Evolutionary conservation across 1,140 invertebrate genomes (phyloP).

Genomic region (Carposina sasakii): DNA sequence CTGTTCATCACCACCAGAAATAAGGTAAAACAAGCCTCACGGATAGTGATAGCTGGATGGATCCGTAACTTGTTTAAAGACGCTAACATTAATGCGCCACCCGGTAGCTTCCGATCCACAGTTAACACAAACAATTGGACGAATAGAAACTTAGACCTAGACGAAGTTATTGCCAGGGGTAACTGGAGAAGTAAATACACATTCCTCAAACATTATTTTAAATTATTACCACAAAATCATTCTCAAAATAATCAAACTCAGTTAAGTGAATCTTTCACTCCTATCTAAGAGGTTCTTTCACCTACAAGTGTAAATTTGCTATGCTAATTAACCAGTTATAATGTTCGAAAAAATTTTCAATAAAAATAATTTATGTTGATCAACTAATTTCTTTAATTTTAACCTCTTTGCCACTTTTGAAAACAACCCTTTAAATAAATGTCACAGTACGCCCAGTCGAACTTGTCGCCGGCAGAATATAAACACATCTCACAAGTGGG

Average conservation of each 20-base stretch:
- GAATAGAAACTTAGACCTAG: conserved; percentile 12
- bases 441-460: no score
- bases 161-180: conserved; percentile 12
- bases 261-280: background rate
- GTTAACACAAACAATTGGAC: conserved; percentile 17
- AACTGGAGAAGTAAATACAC: conserved; percentile 19
- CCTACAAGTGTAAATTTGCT: no score
- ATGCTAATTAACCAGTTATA: no score
- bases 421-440: no score
- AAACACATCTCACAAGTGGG: no score
- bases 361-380: no score
- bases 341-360: no score
- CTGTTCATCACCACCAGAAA: conserved; percentile 6
- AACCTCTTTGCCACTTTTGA: no score
- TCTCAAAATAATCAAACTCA: background rate
- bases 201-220: conserved; percentile 23
- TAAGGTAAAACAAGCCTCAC: conserved; percentile 1
- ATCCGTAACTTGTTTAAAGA: conserved; percentile 17
- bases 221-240: conserved; percentile 6
- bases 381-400: no score
- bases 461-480: no score
- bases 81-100: conserved; percentile 15
- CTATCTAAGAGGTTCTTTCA: no score
- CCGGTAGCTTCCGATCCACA: conserved; percentile 25
- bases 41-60: conserved; percentile 24